Base-by-base conservation (phyloP, 2,113 vertebrate species). In the Oenanthe oenanthe region DNA sequence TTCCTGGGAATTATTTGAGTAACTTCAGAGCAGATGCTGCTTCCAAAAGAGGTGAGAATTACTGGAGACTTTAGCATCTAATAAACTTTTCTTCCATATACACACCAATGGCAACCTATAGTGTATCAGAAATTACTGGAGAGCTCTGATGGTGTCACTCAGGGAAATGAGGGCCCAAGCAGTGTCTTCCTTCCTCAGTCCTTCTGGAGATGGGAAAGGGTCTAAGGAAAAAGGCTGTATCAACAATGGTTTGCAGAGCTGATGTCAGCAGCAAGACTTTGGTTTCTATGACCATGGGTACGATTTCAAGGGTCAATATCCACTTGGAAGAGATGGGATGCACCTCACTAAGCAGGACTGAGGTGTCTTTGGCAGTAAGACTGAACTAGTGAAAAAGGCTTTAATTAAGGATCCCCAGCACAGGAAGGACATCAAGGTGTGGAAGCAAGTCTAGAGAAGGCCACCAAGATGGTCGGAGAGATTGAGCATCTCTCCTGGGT, bases 381-480 rank as follows among this genome's bases (percentile, higher is more conserved):
- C 9, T 42, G 28, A 58, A 25, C 10, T n/a, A 58, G 13, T 22
- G 29, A 45, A 56, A 62, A 72, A 58, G 4, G 10, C 6, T 40
- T 53, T 57, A 62, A 43, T 40, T 40, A 48, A 80, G 10, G 12
- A 58, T 38, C 11, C 11, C 22, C 21, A 76, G 26, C 45, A 53
- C 5, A 32, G 17, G 17, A 58, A 60, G 21, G 28, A 36, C 17
- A 22, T 60, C 0, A 0, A 43, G 36, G 4, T 51, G 11, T 36
- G 58, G 53, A 34, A 42, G 43, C 25, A n/a, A 50, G 36, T 42
- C 29, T 48, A 42, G 18, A 60, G 15, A 48, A 76, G 7, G 42
- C 19, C 34, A 48, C 10, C 10, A 19, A 74, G 12, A 48, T 20
- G 7, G 17, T 34, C 17, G 29, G 51, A 48, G 15, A n/a, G 31